These are phyloP conservation scores for Poeciliopsis infans DNA, from an alignment of 2,797 vertebrate genomes.

Conservation along the genomic window DNA sequence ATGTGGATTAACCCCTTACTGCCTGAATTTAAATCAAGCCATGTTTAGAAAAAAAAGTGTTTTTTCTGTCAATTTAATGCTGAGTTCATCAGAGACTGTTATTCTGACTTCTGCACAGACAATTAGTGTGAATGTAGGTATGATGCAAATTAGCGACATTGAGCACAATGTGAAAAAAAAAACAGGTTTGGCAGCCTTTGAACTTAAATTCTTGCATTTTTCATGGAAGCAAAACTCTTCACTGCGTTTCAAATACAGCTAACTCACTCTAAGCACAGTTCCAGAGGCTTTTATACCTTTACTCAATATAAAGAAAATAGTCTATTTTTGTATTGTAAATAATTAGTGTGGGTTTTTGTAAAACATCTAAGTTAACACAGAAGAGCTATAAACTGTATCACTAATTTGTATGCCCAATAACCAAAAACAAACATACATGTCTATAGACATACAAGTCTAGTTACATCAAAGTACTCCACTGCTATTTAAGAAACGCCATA, in stretches of 20 bases:
- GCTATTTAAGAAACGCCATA: neutral
- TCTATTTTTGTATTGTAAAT: neutral
- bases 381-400: too few relatives aligned
- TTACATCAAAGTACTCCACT: neutral
- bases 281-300: neutral
- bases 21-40: neutral
- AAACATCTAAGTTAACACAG: neutral
- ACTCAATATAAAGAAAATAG: neutral
- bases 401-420: too few relatives aligned
- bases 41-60: neutral
- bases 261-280: neutral
- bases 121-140: neutral
- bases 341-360: neutral
- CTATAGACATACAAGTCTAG: neutral
- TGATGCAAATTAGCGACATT: neutral
- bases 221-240: neutral
- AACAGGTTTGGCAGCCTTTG: neutral
- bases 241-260: neutral
- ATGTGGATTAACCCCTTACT: neutral
- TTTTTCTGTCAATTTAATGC: neutral
- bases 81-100: neutral
- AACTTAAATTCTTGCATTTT: neutral
- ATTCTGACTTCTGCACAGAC: neutral
- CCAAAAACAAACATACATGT: too few relatives aligned
- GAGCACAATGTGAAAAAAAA: neutral